A percentile compares a stretch with the other conserved stretches of the same genome.
These are phyloP conservation scores for Metridium senile DNA, from an alignment of 92 coral and sea anemone genomes.

Conservation along the genomic window DNA sequence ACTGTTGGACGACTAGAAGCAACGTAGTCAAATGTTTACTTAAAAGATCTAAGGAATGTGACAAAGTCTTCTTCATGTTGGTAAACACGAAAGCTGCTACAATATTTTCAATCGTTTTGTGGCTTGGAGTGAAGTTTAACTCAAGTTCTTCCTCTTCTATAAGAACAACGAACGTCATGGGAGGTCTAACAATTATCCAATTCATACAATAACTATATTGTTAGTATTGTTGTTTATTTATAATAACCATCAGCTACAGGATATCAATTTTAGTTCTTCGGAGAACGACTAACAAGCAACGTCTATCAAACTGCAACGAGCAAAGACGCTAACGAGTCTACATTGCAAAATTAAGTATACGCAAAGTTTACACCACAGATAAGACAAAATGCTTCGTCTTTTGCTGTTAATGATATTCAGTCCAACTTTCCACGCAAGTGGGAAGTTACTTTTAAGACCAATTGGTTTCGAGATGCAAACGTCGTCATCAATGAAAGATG, in stretches of 20 bases:
- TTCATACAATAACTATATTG: conserved; percentile 16
- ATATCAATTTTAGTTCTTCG: not conserved
- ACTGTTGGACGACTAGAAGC: too few species aligned
- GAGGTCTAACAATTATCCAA: conserved; percentile 33
- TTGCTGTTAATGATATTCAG: not conserved
- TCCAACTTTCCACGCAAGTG: not conserved
- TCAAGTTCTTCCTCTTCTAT: not conserved
- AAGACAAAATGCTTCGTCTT: not conserved
- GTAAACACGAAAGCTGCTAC: not conserved
- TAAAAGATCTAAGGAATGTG: not conserved
- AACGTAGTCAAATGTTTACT: not conserved
- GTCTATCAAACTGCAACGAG: conserved; percentile 13
- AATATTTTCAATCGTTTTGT: not conserved
- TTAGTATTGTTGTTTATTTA: not conserved
- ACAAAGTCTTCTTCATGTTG: not conserved
- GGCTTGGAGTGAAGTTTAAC: not conserved
- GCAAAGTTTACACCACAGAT: not conserved
- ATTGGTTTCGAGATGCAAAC: conserved; percentile 29
- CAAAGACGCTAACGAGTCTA: too few species aligned
- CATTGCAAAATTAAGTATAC: too few species aligned
- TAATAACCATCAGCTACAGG: not conserved
- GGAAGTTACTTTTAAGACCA: conserved; percentile 26
- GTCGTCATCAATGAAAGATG: conserved; percentile 12
- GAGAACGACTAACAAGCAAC: not conserved
- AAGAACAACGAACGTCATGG: conserved; percentile 29